Base-by-base conservation (phyloP, 2,797 vertebrate species). In the Halcyon smyrnensis region DNA sequence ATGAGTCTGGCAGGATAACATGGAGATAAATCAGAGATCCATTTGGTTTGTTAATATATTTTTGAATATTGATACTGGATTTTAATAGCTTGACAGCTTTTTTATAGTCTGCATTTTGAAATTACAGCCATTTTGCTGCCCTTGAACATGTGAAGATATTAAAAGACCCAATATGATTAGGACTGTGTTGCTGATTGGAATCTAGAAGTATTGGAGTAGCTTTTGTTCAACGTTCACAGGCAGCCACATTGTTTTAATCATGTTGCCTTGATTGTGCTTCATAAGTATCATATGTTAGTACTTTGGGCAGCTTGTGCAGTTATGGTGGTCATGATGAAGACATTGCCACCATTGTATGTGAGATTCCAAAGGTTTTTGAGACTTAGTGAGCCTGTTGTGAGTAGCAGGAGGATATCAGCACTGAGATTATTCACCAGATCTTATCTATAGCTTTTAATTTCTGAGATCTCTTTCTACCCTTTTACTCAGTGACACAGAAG, bases 261-360 rank as follows among this genome's bases (percentile, higher is more conserved):
- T 1, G 0, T 16, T 46, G 25, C 32, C 13, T 63, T 63, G 30
- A 20, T 9, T 51, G 59, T 19, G 9, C 37, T 82, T 71, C 37
- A 2, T 14, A 27, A 59, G 43, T 62, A 59, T 19, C 50, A 15
- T 65, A 65, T 73, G 6, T 73, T n/a, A 76, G 65, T 51, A 9
- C 21, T n/a, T 27, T 30, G 36, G 74, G n/a, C 37, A 62, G 69
- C 14, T 41, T 78, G 23, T 62, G 86, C 62, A 25, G 59, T 69
- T 84, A 30, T 13, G 46, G 19, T 63, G 34, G 3, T 73, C 43
- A 18, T 23, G 34, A 0, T 18, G 62, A n/a, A 63, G 18, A 62
- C 0, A 1, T 24, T 91, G 21, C 62, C 69, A 24, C 24, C 45
- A 15, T 64, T 16, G 1, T 12, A 8, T 6, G 0, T 0, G 28